phyloP scores from a whole-genome alignment of 2,113 vertebrate genomes.

The Holacanthus passer region DNA sequence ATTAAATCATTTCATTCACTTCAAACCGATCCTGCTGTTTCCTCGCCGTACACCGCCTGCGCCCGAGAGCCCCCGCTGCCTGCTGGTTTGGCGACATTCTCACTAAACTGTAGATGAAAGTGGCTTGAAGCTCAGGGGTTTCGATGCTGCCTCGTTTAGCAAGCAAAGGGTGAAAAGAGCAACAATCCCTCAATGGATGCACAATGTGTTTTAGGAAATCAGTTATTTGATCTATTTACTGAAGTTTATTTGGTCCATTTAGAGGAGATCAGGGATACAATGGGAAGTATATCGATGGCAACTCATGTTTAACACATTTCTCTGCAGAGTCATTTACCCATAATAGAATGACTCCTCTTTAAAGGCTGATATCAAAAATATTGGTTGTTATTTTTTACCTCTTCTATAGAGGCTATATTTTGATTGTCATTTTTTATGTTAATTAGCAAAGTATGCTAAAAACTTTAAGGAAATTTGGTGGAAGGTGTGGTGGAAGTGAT shows the following conservation, averaged over 20 bases:
- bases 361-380: background rate
- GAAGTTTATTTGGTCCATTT: conserved; percentile 3
- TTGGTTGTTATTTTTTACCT: background rate
- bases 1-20: conserved; percentile 83
- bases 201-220: background rate
- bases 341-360: background rate
- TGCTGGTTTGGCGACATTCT: conserved; percentile 52
- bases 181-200: background rate
- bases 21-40: conserved; percentile 66
- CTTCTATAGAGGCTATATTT: background rate
- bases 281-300: background rate
- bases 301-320: background rate
- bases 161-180: conserved; percentile 7
- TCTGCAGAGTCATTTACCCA: background rate
- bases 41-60: conserved; percentile 24
- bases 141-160: conserved; percentile 9
- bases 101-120: conserved; percentile 47
- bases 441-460: background rate
- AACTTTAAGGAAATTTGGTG: background rate
- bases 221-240: background rate
- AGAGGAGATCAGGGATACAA: background rate
- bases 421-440: background rate
- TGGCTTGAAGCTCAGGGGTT: conserved; percentile 23
- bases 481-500: background rate
- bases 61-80: conserved; percentile 48